A percentile compares a stretch with the other conserved stretches of the same genome.
Conservation (phyloP, 2,888 invertebrate genomes). For the Bombyx huttoni region DNA sequence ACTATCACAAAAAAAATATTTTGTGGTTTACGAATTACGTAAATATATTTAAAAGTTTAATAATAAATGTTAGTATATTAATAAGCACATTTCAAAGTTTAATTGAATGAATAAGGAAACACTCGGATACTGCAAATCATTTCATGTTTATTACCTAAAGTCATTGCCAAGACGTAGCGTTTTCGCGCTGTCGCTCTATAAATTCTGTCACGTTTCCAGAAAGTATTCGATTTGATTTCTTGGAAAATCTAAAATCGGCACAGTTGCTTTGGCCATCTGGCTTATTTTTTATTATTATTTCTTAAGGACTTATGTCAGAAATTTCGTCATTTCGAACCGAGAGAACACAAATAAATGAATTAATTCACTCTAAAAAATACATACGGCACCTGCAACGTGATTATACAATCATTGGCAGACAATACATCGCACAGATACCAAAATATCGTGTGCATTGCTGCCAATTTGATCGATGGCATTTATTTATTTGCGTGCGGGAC, state of each 20-base stretch:
- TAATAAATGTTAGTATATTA: too few relatives aligned
- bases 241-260: not conserved
- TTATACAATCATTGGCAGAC: constrained; percentile 62
- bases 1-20: too few relatives aligned
- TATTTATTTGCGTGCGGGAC: constrained; percentile 28
- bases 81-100: not conserved
- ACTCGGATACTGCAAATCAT: constrained; percentile 17
- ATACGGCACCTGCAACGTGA: constrained; percentile 17
- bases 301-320: not conserved
- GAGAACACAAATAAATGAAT: not conserved
- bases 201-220: constrained; percentile 32
- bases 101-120: not conserved
- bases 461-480: constrained; percentile 57
- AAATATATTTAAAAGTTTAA: too few relatives aligned
- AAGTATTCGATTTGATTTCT: constrained; percentile 1
- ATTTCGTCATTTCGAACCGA: not conserved
- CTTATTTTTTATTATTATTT: not conserved
- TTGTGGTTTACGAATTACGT: too few relatives aligned
- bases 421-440: constrained; percentile 43
- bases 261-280: not conserved
- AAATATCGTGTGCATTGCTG: constrained; percentile 55
- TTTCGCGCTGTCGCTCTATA: constrained; percentile 17
- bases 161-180: constrained; percentile 30
- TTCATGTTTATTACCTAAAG: constrained; percentile 24
- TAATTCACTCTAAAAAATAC: not conserved